Evolutionary conservation across 2,113 vertebrate genomes (phyloP).

Genomic region (Passer montanus): DNA sequence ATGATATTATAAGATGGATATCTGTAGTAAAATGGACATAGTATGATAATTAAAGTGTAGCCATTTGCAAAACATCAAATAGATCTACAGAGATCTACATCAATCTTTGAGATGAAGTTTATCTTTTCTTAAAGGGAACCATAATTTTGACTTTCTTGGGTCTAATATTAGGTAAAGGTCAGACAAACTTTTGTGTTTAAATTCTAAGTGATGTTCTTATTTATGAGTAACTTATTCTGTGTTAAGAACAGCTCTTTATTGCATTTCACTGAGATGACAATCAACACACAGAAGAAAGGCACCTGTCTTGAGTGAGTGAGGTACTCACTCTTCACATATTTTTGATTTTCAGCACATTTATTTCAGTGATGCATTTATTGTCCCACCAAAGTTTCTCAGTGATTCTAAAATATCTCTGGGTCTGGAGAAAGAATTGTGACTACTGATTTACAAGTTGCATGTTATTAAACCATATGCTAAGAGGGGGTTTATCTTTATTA

Average conservation of each 20-base stretch:
- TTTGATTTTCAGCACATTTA: conserved; percentile 23
- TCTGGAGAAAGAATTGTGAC: neutral
- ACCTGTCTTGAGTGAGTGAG: neutral
- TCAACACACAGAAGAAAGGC: neutral
- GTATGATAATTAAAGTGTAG: neutral
- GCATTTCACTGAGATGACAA: neutral
- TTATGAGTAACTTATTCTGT: neutral
- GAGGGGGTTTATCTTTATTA: neutral
- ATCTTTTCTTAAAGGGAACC: neutral
- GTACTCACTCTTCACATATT: neutral
- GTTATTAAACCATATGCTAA: neutral
- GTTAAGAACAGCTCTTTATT: neutral
- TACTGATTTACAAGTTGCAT: neutral
- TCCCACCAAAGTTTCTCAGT: neutral
- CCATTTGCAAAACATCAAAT: neutral
- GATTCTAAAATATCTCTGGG: neutral
- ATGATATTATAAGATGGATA: neutral
- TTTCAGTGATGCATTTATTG: neutral
- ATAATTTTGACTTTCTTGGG: neutral
- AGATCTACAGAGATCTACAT: neutral
- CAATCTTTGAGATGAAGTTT: neutral
- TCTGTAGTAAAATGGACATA: neutral
- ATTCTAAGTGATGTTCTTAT: neutral
- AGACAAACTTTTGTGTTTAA: neutral
- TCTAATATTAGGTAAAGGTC: neutral